Percentiles rank a stretch among this genome's conserved stretches.
These are phyloP conservation scores for Drosophila micromelanica DNA, from an alignment of 1,140 invertebrate genomes.

Conservation along the genomic window DNA sequence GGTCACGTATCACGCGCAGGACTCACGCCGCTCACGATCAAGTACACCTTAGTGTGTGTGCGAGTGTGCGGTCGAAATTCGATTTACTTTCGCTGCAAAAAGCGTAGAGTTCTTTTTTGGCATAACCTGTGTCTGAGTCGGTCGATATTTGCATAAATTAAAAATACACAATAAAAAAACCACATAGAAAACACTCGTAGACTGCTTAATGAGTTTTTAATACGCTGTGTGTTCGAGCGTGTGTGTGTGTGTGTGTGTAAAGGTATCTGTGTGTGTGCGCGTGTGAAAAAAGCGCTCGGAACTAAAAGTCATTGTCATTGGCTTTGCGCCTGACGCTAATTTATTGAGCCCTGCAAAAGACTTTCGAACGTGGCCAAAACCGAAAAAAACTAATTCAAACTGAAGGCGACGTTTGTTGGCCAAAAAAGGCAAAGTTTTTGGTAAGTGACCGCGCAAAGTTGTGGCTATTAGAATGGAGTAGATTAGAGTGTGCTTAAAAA, in stretches of 20 bases:
- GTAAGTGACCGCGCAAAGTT: constrained; percentile 34
- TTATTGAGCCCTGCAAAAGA: constrained; percentile 59
- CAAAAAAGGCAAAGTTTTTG: constrained; percentile 13
- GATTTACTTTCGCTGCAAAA: constrained; percentile 69
- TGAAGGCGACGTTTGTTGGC: constrained; percentile 17
- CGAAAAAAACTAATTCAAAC: constrained; percentile 37
- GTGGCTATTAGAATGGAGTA: neutral
- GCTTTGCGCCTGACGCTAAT: constrained; percentile 61
- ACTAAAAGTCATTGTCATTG: constrained; percentile 63
- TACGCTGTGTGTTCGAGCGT: constrained; percentile 55
- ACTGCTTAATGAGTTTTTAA: constrained; percentile 80
- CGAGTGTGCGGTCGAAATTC: constrained; percentile 59
- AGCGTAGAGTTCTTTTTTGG: constrained; percentile 66
- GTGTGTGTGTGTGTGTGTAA: constrained; percentile 13
- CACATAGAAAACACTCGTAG: constrained; percentile 32
- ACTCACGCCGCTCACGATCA: constrained; percentile 21
- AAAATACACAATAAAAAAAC: constrained; percentile 31
- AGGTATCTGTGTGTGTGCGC: no score
- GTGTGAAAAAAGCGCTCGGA: constrained; percentile 15
- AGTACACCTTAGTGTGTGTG: constrained; percentile 27
- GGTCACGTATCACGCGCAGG: constrained; percentile 64
- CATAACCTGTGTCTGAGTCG: constrained; percentile 46
- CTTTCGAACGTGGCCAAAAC: constrained; percentile 48
- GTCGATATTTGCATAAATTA: constrained; percentile 82
- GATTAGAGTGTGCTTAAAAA: neutral